These are phyloP conservation scores for Pristiophorus japonicus DNA, from an alignment of 2,113 vertebrate species.

Conservation along the genomic window DNA sequence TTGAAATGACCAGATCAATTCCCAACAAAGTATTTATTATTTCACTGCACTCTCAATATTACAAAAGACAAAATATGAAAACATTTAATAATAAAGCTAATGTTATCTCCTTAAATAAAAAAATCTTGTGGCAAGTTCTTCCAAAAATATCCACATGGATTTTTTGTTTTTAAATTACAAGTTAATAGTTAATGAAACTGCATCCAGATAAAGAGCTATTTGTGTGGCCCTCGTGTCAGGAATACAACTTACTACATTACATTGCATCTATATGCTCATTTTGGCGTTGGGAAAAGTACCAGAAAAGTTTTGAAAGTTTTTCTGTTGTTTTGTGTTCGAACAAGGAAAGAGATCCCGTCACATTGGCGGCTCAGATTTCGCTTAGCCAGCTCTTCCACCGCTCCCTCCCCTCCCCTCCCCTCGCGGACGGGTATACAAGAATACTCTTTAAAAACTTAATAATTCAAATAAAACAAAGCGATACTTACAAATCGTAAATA, in stretches of 20 bases:
- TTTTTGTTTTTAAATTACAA: no score
- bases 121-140: neutral
- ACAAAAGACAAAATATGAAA: neutral
- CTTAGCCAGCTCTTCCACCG: neutral
- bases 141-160: neutral
- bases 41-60: neutral
- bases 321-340: neutral
- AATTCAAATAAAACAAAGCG: neutral
- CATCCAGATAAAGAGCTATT: neutral
- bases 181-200: neutral
- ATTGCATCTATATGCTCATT: neutral
- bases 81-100: neutral
- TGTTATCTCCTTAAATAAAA: neutral
- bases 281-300: neutral
- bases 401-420: neutral
- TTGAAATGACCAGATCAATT: neutral
- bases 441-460: no score
- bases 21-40: neutral
- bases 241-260: neutral
- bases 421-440: no score
- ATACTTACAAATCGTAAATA: neutral
- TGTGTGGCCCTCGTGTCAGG: neutral
- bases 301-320: neutral
- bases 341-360: neutral
- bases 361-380: neutral